Conservation (phyloP, 1,140 invertebrate species). For the Hyles euphorbiae region DNA sequence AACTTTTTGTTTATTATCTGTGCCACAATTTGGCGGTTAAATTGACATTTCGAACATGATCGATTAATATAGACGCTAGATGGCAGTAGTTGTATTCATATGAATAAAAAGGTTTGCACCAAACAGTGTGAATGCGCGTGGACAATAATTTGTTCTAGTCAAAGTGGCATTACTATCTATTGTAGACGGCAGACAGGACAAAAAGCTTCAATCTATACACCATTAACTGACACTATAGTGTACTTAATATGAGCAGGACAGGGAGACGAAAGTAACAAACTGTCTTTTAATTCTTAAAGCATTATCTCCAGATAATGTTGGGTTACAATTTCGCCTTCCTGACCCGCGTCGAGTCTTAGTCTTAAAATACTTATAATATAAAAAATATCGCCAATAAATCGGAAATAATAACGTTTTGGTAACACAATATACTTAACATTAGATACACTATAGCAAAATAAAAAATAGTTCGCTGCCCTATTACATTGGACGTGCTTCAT, state of each 20-base stretch:
- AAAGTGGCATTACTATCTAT: conserved; percentile 1
- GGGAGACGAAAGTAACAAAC: background rate
- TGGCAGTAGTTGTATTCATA: too few relatives aligned
- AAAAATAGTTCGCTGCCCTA: conserved; percentile 54
- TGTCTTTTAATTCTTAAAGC: background rate
- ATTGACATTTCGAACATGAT: too few relatives aligned
- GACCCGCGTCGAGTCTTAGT: conserved; percentile 11
- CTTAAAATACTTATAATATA: conserved; percentile 36
- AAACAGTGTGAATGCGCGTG: background rate
- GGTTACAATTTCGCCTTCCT: background rate
- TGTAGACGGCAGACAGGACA: conserved; percentile 7
- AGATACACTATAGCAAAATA: conserved; percentile 41
- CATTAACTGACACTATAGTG: background rate
- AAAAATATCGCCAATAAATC: conserved; percentile 53
- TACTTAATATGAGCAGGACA: background rate
- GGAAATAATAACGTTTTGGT: conserved; percentile 34
- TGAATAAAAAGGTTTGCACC: background rate
- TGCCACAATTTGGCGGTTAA: too few relatives aligned
- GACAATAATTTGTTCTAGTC: background rate
- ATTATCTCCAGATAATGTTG: background rate
- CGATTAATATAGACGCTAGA: too few relatives aligned
- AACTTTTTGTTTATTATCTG: too few relatives aligned
- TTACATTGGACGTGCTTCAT: conserved; percentile 60
- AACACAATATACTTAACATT: conserved; percentile 41
- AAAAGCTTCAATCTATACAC: conserved; percentile 4